A percentile compares a stretch with the other conserved stretches of the same genome.
Evolutionary conservation across 2,888 invertebrate genomes (phyloP).

Genomic region (Nemoura dubitans): DNA sequence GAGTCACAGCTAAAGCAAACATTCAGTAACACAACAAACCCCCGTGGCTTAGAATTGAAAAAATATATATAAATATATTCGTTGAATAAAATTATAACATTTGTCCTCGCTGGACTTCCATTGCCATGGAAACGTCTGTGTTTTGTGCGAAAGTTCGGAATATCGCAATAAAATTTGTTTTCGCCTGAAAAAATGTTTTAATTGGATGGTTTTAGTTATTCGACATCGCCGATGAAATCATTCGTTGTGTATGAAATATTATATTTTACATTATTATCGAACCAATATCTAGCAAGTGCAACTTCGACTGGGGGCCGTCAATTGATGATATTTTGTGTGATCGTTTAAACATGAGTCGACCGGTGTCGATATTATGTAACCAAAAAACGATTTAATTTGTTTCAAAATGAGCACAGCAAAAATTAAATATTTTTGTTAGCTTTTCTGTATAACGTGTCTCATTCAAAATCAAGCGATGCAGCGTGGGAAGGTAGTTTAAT

Average conservation of each 20-base stretch:
- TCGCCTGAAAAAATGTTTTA: background rate
- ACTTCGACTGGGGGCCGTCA: too few species aligned
- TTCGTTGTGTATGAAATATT: too few species aligned
- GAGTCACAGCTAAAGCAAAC: background rate
- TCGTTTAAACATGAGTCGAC: too few species aligned
- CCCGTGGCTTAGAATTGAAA: background rate
- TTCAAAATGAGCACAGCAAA: too few species aligned
- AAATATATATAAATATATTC: background rate
- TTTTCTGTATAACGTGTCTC: too few species aligned
- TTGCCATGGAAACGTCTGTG: background rate
- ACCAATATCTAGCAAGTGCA: too few species aligned
- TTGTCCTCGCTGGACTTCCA: background rate
- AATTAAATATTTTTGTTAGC: too few species aligned
- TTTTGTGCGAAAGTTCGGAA: background rate
- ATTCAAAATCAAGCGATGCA: background rate
- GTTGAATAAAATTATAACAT: background rate
- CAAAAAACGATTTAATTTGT: too few species aligned
- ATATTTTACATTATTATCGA: too few species aligned
- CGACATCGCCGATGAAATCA: too few species aligned
- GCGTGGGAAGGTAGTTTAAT: background rate
- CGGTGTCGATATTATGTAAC: too few species aligned
- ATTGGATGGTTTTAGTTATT: background rate
- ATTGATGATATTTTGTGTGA: too few species aligned
- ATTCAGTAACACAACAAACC: background rate
- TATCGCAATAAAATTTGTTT: background rate